Base-by-base conservation (phyloP, 2,888 invertebrate genomes). In the Elmis aenea region DNA sequence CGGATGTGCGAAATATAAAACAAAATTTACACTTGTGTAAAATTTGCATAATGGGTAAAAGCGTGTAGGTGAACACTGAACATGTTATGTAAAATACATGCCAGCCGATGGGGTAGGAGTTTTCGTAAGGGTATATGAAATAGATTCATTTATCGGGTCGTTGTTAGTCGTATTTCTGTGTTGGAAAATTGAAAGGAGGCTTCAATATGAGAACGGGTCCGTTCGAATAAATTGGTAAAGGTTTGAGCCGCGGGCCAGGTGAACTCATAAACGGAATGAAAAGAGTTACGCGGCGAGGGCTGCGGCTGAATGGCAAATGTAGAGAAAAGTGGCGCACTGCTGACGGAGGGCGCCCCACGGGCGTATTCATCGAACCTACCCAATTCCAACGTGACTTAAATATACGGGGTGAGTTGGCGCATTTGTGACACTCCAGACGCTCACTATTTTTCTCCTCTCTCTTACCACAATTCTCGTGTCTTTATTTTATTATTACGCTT, bases 261-360 rank as follows among this genome's bases (percentile, higher is more conserved):
- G 51, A 53, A 52, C 50, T 53, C 52, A 51, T 52, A 52, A 52
- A 50, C 46, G 47, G 38, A 41, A 44, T 49, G 49, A 52, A 52
- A 52, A 47, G 50, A 50, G 51, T 46, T 38, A 42, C 40, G 39
- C 39, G 43, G 45, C 35, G 42, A 29, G 42, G 37, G 42, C 30
- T 42, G 42, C 39, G 48, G 44, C 46, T 46, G 51, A 52, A 52
- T 52, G 50, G 48, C 50, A 51, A 52, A 54, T 54, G 49, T 50
- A 50, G 48, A 47, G 46, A 39, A 48, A 50, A 52, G 49, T 48
- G 33, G 41, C 41, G 26, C 35, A 42, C 38, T 40, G 42, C 45
- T 49, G 46, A 50, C 41, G 44, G 46, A 47, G 45, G 42, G 38
- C 42, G 44, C 46, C 48, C 45, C 32, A 38, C 40, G 45, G 48